Conservation (phyloP, 2,888 invertebrate genomes). For the Hirtodrosophila alboralis region DNA sequence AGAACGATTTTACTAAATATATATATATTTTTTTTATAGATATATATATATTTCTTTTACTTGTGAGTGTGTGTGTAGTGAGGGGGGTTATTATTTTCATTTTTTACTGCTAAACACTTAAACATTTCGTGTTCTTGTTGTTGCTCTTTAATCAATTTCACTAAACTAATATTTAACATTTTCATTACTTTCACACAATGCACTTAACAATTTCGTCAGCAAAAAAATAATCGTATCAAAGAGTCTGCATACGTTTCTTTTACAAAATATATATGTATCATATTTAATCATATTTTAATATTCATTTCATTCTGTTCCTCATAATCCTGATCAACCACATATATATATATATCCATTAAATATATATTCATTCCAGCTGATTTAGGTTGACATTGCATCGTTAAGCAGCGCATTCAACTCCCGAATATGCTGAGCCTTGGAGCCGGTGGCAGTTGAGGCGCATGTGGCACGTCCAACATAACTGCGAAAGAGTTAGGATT, state of each 20-base stretch:
- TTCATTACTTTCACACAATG: constrained; percentile 73
- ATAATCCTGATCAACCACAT: constrained; percentile 4
- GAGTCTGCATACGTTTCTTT: constrained; percentile 68
- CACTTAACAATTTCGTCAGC: constrained; percentile 76
- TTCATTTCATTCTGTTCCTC: constrained; percentile 31
- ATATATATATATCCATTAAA: neutral
- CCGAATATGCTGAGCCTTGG: constrained; percentile 96
- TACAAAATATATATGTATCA: constrained; percentile 76
- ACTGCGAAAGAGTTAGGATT: constrained; percentile 85
- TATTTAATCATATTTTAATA: constrained; percentile 75
- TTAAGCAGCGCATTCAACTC: constrained; percentile 91
- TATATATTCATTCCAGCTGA: neutral
- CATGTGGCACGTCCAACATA: constrained; percentile 96
- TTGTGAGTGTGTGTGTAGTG: constrained; percentile 49
- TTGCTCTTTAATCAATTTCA: constrained; percentile 64
- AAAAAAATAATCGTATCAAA: constrained; percentile 76
- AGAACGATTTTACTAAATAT: constrained; percentile 4
- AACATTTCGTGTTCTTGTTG: constrained; percentile 59
- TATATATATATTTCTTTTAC: constrained; percentile 24
- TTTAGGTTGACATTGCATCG: constrained; percentile 86
- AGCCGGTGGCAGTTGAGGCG: constrained; percentile 98
- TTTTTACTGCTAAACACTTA: constrained; percentile 46
- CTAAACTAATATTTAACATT: constrained; percentile 79
- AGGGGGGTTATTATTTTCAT: too few relatives aligned
- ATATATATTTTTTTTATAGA: constrained; percentile 12